Evolutionary conservation across 2,113 vertebrate species (phyloP).

Genomic region (Prietella phreatophila): DNA sequence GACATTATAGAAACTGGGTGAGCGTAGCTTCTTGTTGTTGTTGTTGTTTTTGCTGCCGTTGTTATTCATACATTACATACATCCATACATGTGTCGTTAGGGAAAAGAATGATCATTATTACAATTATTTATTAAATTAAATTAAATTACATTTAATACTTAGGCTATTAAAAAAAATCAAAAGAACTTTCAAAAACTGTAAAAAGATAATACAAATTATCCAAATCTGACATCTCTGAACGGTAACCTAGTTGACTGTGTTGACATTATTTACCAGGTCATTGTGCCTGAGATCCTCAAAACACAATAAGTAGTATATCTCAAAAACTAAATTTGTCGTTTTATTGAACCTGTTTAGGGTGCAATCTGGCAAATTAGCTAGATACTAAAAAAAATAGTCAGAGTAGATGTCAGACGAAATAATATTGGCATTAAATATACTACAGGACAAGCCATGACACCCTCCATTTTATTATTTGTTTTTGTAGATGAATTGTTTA

Average conservation of each 20-base stretch:
- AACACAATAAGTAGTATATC: neutral
- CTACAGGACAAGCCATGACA: neutral
- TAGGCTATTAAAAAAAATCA: too few relatives aligned
- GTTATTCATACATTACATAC: neutral
- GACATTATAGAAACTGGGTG: neutral
- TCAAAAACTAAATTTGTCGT: neutral
- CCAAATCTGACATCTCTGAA: too few relatives aligned
- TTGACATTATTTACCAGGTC: neutral
- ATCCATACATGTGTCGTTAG: too few relatives aligned
- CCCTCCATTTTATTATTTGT: neutral
- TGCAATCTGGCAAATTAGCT: neutral
- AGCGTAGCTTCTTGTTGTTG: neutral
- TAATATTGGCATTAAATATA: neutral
- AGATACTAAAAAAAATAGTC: neutral
- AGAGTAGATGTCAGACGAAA: neutral
- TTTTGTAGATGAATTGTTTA: neutral
- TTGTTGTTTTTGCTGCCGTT: neutral
- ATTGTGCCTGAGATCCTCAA: neutral
- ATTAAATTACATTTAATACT: too few relatives aligned
- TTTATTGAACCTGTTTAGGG: neutral
- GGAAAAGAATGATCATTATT: too few relatives aligned
- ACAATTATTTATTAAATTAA: too few relatives aligned
- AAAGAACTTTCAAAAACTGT: too few relatives aligned
- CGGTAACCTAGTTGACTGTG: too few relatives aligned
- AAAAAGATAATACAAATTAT: too few relatives aligned